A percentile compares a stretch with the other conserved stretches of the same genome.
Evolutionary conservation across 2,113 vertebrate species (phyloP).

Genomic region (Oncorhynchus tshawytscha): DNA sequence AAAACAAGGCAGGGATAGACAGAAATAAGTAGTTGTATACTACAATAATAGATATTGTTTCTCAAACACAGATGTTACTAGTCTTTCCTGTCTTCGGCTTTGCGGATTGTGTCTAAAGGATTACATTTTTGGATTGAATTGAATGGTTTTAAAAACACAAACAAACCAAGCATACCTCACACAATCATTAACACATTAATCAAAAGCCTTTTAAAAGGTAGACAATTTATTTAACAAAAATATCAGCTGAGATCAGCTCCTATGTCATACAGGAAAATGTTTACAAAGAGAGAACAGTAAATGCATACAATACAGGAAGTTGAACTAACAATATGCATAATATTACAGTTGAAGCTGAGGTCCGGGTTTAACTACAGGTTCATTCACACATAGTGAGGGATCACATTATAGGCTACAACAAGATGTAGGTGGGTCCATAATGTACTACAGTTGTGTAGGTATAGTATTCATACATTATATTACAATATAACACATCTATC

Average conservation of each 20-base stretch:
- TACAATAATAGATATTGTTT: too few species aligned
- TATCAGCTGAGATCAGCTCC: slow-evolving; percentile 5
- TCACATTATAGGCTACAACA: background rate
- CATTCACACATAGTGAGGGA: background rate
- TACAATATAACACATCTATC: too few species aligned
- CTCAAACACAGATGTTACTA: too few species aligned
- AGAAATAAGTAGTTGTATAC: too few species aligned
- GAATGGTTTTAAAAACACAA: too few species aligned
- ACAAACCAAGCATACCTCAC: too few species aligned
- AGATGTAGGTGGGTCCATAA: too few species aligned
- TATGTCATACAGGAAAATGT: background rate
- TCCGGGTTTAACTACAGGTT: background rate
- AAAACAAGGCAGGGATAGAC: too few species aligned
- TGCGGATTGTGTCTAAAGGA: background rate
- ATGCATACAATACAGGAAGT: slow-evolving; percentile 1
- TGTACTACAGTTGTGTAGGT: too few species aligned
- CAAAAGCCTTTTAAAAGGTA: background rate
- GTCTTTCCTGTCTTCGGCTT: background rate
- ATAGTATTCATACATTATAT: too few species aligned
- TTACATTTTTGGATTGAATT: background rate
- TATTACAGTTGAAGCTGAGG: background rate
- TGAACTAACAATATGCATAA: background rate
- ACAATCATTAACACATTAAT: background rate
- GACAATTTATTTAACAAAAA: slow-evolving; percentile 5
- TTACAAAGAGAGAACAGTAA: background rate